Evolutionary conservation across 2,888 invertebrate genomes (phyloP).

Genomic region (Caenorhabditis plicata): DNA sequence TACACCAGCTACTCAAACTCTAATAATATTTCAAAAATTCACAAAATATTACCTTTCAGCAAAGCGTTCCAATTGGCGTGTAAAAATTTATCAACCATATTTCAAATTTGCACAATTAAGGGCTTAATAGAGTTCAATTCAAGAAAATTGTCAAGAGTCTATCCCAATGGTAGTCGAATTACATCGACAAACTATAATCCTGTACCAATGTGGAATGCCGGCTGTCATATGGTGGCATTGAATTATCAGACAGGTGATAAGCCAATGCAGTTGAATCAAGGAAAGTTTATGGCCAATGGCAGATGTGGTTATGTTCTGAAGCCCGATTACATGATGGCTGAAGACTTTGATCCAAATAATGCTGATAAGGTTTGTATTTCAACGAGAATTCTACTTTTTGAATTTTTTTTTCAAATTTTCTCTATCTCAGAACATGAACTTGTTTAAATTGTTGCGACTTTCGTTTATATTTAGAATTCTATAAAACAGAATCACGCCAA

Average conservation of each 20-base stretch:
- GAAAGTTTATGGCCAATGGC: conserved; percentile 88
- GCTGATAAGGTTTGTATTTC: conserved; percentile 62
- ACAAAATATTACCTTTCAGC: too few relatives aligned
- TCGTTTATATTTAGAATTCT: too few relatives aligned
- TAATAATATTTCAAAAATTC: too few relatives aligned
- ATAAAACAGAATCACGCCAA: too few relatives aligned
- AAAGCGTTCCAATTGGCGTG: too few relatives aligned
- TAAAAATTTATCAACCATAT: too few relatives aligned
- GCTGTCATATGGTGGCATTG: conserved; percentile 93
- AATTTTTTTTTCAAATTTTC: not conserved
- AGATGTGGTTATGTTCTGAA: conserved; percentile 87
- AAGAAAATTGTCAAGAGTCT: conserved; percentile 86
- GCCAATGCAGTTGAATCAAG: conserved; percentile 92
- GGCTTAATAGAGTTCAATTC: conserved; percentile 60
- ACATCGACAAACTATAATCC: conserved; percentile 98
- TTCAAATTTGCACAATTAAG: too few relatives aligned
- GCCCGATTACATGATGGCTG: conserved; percentile 83
- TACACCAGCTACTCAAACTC: too few relatives aligned
- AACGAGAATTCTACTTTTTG: too few relatives aligned
- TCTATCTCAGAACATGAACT: too few relatives aligned
- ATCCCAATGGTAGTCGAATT: conserved; percentile 84
- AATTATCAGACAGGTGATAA: conserved; percentile 95
- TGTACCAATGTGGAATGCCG: conserved; percentile 88
- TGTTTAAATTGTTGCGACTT: too few relatives aligned
- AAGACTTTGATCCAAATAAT: conserved; percentile 77